Base-by-base conservation (phyloP, 2,888 invertebrate genomes). In the Lagria hirta region DNA sequence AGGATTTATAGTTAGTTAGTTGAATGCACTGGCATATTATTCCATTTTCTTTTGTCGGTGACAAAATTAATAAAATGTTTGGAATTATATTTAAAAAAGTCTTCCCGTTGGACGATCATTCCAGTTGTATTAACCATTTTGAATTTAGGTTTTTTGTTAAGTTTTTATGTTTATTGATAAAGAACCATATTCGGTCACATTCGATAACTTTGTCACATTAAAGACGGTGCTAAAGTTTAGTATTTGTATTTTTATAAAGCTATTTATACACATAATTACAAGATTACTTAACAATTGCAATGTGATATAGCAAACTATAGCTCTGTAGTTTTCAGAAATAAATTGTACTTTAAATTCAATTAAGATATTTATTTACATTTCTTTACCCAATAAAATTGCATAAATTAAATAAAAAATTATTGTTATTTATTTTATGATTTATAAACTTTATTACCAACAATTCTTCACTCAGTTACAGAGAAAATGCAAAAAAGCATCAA, bases 211-310 rank as follows among this genome's bases (percentile, higher is more conserved):
- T 46, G n/a, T 26, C 50, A 51, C 41, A 49, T 51, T 46, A 51
- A 48, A 35, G 26, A 51, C 43, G 48, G 48, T 51, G 51, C 49
- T 51, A 28, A 33, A 27, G 37, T 37, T 36, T 29, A 38, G 43
- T 48, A 51, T 49, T 51, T 51, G 40, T 51, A 51, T 51, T 51
- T 51, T 51, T 51, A 46, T 51, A 51, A 44, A 37, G 47, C 37
- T 44, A 38, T 38, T 38, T 44, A 44, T 44, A 43, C 22, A 18
- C n/a, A 41, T 22, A 16, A 28, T 43, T 42, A 17, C 34, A 41
- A 41, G n/a, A 11, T 27, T 34, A 42, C 28, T 42, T 32, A 40
- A 36, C 12, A 13, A 33, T 29, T 43, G 29, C 43, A 43, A 35
- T 35, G 35, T 43, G 35, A 43, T 43, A 43, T 24, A 15, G 32